phyloP scores from a whole-genome alignment of 2,797 vertebrate species.

The Trachurus trachurus region DNA sequence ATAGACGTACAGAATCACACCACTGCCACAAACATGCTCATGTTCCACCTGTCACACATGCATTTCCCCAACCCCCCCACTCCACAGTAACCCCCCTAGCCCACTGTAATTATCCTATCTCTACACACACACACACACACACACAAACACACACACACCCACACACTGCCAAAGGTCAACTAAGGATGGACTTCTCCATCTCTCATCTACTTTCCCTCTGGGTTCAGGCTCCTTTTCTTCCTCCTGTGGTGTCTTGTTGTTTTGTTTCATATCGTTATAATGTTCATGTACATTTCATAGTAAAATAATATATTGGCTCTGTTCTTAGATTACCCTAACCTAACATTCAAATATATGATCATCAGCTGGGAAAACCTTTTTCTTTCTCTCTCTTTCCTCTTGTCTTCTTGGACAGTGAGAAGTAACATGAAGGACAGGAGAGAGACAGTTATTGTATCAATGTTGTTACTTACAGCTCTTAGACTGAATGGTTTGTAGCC shows the following conservation, averaged over 20 bases:
- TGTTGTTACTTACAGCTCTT: constrained; percentile 32
- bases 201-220: not conserved
- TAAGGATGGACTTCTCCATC: not conserved
- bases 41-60: constrained; percentile 46
- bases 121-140: constrained; percentile 1
- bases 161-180: constrained; percentile 1
- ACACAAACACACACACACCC: constrained; percentile 1
- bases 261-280: constrained; percentile 20
- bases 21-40: constrained; percentile 45
- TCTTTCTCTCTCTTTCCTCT: not conserved
- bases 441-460: not conserved
- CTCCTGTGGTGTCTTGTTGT: constrained; percentile 67
- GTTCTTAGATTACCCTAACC: not conserved
- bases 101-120: constrained; percentile 25
- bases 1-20: constrained; percentile 8
- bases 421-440: constrained; percentile 2
- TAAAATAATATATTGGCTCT: not conserved
- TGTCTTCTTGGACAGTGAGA: constrained; percentile 11
- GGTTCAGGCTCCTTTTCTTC: constrained; percentile 1
- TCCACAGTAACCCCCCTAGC: not conserved
- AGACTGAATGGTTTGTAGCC: constrained; percentile 23
- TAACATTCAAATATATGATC: not conserved
- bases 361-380: not conserved
- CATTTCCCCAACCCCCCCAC: not conserved
- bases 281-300: constrained; percentile 7